Evolutionary conservation across 1,140 invertebrate species (phyloP).

Genomic region (Streblospio benedicti): DNA sequence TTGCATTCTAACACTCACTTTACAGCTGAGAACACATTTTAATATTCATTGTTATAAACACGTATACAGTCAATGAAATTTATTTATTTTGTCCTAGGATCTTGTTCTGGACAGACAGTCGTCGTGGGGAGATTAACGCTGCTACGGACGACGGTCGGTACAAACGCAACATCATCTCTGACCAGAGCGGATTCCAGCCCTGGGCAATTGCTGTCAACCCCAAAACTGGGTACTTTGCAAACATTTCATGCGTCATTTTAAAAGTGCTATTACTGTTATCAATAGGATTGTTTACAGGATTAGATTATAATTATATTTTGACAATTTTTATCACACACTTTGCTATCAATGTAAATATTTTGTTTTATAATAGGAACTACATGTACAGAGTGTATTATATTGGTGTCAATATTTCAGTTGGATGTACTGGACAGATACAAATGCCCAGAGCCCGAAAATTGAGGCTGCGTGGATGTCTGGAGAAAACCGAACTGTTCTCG

Average conservation of each 20-base stretch:
- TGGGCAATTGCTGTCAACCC: slow-evolving; percentile 81
- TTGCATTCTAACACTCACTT: no score
- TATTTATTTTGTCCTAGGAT: slow-evolving; percentile 56
- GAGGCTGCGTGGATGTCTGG: slow-evolving; percentile 85
- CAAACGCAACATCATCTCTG: slow-evolving; percentile 61
- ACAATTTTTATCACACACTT: no score
- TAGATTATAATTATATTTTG: no score
- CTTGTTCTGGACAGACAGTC: slow-evolving; percentile 84
- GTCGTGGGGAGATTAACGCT: slow-evolving; percentile 66
- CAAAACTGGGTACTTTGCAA: slow-evolving; percentile 52
- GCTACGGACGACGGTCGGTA: slow-evolving; percentile 83
- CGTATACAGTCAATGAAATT: no score
- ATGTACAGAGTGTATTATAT: no score
- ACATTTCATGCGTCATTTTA: no score
- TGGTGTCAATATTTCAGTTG: slow-evolving; percentile 52
- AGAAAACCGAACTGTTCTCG: slow-evolving; percentile 66
- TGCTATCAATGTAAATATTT: no score
- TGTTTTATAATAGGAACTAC: no score
- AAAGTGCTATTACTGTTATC: no score
- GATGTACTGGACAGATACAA: slow-evolving; percentile 84
- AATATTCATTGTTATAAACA: no score
- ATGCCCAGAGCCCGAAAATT: slow-evolving; percentile 60
- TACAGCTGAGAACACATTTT: no score
- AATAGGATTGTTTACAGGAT: no score
- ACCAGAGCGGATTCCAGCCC: slow-evolving; percentile 61